These are phyloP conservation scores for Coccyzus lansbergi DNA, from an alignment of 2,797 vertebrate genomes.

Conservation along the genomic window DNA sequence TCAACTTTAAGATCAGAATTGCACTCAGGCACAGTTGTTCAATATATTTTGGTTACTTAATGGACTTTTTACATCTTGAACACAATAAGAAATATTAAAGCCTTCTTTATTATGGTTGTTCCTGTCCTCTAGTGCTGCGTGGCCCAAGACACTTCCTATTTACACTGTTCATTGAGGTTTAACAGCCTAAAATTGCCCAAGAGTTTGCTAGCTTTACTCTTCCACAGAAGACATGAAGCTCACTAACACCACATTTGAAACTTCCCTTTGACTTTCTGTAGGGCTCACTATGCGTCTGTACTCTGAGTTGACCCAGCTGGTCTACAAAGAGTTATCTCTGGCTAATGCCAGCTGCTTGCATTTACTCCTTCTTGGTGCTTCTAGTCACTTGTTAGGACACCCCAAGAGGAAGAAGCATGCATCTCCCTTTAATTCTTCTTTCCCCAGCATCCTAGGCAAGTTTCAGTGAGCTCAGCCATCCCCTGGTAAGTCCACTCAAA, in stretches of 20 bases:
- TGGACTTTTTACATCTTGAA: not conserved
- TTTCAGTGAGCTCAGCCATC: not conserved
- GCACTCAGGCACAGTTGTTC: not conserved
- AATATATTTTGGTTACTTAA: not conserved
- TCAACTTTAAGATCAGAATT: not conserved
- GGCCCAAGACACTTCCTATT: not conserved
- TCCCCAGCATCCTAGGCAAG: not conserved
- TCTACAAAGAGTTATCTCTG: not conserved
- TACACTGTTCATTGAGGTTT: not conserved
- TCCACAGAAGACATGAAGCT: fast-evolving
- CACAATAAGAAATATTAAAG: not conserved
- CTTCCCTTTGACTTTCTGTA: not conserved
- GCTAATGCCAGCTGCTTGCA: not conserved
- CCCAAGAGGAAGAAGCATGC: not conserved
- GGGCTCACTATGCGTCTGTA: fast-evolving
- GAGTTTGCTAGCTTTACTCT: not conserved
- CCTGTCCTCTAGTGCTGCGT: not conserved
- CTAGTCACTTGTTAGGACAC: not conserved
- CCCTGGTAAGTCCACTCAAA: not conserved
- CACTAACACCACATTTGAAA: not conserved
- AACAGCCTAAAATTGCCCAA: not conserved
- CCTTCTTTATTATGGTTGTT: not conserved
- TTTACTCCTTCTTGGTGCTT: not conserved
- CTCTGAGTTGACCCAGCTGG: not conserved
- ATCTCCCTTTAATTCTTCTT: not conserved